These are phyloP conservation scores for Arenaria interpres DNA, from an alignment of 2,113 vertebrate genomes.

Conservation along the genomic window DNA sequence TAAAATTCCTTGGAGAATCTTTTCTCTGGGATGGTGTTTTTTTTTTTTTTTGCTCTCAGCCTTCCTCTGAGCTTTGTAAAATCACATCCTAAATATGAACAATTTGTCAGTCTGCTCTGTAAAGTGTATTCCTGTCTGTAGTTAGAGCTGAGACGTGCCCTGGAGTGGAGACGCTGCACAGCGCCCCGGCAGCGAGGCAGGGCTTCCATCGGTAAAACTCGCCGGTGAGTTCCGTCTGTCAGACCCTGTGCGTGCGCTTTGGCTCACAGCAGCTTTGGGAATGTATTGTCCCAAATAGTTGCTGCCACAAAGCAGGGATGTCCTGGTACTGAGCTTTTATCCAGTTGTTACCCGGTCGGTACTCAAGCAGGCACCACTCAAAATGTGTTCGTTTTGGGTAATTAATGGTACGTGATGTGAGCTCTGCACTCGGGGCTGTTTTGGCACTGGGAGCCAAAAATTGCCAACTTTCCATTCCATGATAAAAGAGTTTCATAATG, in stretches of 20 bases:
- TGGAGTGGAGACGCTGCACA: neutral
- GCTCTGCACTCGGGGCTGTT: neutral
- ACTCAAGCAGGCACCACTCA: neutral
- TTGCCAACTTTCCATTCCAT: neutral
- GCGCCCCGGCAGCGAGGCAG: neutral
- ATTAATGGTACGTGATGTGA: neutral
- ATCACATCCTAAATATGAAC: neutral
- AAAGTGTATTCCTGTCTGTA: neutral
- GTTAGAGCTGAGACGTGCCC: neutral
- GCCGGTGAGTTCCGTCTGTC: neutral
- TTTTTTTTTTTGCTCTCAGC: neutral
- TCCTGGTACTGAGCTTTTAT: neutral
- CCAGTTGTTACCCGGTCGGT: too few species aligned
- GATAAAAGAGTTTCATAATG: neutral
- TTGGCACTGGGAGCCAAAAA: neutral
- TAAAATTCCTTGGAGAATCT: neutral
- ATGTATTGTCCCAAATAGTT: neutral
- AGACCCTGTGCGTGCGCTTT: fast-evolving
- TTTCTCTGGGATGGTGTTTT: neutral
- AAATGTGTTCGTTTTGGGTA: neutral
- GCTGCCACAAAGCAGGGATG: neutral
- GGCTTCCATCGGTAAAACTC: neutral
- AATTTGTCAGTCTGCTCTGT: neutral
- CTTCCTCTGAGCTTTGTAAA: neutral
- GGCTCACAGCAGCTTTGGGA: neutral